A percentile compares a stretch with the other conserved stretches of the same genome.
Conservation (phyloP, 2,797 vertebrate species). For the Chrysocyon brachyurus region DNA sequence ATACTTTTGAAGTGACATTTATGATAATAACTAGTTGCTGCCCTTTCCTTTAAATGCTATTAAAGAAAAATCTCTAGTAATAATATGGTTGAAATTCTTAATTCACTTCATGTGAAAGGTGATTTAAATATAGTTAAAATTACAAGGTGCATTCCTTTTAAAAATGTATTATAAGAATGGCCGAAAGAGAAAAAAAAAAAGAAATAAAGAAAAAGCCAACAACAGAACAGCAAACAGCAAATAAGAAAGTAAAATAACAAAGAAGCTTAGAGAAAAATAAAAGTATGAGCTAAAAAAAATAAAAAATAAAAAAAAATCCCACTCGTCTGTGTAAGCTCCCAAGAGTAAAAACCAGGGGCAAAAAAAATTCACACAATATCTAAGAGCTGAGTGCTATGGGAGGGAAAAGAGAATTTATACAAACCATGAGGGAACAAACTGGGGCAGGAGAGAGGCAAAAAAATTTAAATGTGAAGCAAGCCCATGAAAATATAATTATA, state of each 20-base stretch:
- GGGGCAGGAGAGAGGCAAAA: background rate
- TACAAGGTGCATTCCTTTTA: background rate
- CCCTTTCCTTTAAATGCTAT: background rate
- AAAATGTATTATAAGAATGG: background rate
- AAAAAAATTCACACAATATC: background rate
- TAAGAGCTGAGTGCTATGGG: background rate
- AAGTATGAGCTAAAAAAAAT: background rate
- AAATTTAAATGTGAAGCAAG: slow-evolving; percentile 26
- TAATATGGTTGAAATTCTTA: background rate
- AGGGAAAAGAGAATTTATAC: background rate
- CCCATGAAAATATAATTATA: slow-evolving; percentile 39
- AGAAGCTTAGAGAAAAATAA: background rate
- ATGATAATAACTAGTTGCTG: background rate
- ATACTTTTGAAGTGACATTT: background rate
- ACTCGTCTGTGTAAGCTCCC: background rate
- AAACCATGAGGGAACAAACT: background rate
- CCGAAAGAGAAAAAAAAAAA: background rate
- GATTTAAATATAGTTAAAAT: slow-evolving; percentile 39
- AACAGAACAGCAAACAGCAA: background rate
- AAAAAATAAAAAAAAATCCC: background rate
- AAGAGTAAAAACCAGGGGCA: background rate
- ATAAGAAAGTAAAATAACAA: background rate
- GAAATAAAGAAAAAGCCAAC: background rate
- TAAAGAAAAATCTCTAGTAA: background rate
- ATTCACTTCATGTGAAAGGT: background rate